Evolutionary conservation across 1,140 invertebrate species (phyloP).

Genomic region (Penaeus vannamei): DNA sequence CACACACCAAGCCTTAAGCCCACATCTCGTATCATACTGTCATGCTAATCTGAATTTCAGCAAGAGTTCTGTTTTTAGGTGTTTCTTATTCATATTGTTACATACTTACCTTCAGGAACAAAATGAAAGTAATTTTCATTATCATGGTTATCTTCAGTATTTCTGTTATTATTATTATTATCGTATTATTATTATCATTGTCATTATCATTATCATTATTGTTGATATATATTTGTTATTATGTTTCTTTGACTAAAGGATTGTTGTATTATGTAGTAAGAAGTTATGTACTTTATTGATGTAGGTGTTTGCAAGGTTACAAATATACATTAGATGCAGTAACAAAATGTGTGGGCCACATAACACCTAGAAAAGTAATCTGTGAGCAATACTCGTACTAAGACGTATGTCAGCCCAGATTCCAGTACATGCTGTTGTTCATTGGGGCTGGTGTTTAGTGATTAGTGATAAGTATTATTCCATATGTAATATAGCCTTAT

Average conservation of each 20-base stretch:
- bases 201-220: too few relatives aligned
- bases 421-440: background rate
- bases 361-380: background rate
- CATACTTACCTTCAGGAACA: too few relatives aligned
- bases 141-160: too few relatives aligned
- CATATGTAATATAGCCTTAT: conserved; percentile 63
- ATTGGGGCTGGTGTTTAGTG: conserved; percentile 34
- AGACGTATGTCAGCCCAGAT: conserved; percentile 1
- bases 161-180: too few relatives aligned
- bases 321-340: too few relatives aligned
- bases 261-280: too few relatives aligned
- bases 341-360: conserved; percentile 1
- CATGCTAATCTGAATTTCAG: background rate
- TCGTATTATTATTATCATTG: too few relatives aligned
- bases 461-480: conserved; percentile 62
- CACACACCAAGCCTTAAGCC: conserved; percentile 38
- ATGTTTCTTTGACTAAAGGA: too few relatives aligned
- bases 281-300: background rate
- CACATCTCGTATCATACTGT: background rate
- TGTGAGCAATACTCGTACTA: conserved; percentile 27
- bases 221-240: too few relatives aligned
- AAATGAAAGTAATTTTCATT: too few relatives aligned
- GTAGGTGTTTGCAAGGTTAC: too few relatives aligned
- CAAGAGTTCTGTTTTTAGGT: background rate
- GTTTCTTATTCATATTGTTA: too few relatives aligned